Evolutionary conservation across 2,113 vertebrate genomes (phyloP), one percentile per base, ranked within the genome.

Genomic region (Anolis carolinensis): DNA sequence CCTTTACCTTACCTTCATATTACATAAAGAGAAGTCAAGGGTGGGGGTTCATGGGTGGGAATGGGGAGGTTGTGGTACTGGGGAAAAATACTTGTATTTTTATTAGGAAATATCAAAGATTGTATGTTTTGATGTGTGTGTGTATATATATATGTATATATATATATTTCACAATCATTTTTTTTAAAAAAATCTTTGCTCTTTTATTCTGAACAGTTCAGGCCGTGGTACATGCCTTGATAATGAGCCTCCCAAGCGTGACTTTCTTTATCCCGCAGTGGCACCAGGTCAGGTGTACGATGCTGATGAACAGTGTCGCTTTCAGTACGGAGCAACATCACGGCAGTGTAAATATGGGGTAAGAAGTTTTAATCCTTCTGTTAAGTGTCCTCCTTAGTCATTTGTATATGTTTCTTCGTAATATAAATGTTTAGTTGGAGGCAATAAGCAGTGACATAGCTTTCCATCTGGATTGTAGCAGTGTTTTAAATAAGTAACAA

Each of bases 291-390:
- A 99, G 97, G 98, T 99, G 97, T 99, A 99, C 91, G 98, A 98
- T 90, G 98, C 98, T 81, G 98, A 99, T 92, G 98, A 99, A 92
- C 98, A 99, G 93, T 99, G 98, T 92, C 98, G 98, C 94, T 99
- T 99, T 96, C 98, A 99, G 96, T 99, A 99, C 83, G 98, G 98
- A 94, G 96, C 98, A 95, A 97, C 98, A 89, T 99, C 98, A 79
- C 98, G 98, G 84, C 98, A 99, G 91, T 99, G 98, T 98, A 99
- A 99, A 97, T 99, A 99, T 93, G 98, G 98, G 98, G 98, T 99
- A 99, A 99, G 98, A 97, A 97, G 95, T 96, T 96, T 95, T 96
- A 94, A 95, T 96, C 90, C 89, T 96, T 96, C 95, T 77, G 83
- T 91, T 94, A 87, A 93, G 82, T 95, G 83, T 93, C 87, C 89